phyloP scores from a whole-genome alignment of 2,113 vertebrate species.

The Melozone crissalis region DNA sequence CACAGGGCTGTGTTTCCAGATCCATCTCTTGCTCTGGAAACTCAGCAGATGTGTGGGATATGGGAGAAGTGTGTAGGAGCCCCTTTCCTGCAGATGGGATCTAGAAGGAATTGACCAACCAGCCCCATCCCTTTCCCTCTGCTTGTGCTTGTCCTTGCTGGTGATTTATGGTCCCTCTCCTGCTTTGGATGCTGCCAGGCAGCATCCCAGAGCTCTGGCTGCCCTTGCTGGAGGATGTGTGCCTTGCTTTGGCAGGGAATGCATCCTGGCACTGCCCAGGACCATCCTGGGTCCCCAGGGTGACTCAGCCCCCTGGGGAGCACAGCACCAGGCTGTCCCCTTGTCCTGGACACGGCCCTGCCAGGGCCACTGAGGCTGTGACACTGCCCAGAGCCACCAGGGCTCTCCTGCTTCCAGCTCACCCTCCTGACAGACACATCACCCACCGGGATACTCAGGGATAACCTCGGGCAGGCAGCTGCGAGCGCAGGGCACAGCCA shows the following conservation, averaged over 20 bases:
- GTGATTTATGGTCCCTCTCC: not conserved
- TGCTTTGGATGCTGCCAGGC: not conserved
- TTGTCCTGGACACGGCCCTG: not conserved
- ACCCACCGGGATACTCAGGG: fast-evolving
- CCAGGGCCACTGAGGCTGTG: not conserved
- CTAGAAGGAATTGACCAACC: not conserved
- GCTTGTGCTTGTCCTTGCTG: not conserved
- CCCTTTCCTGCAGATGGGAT: not conserved
- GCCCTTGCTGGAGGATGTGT: not conserved
- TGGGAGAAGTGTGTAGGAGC: not conserved
- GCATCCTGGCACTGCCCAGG: not conserved
- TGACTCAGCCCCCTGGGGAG: not conserved
- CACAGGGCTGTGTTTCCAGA: not conserved
- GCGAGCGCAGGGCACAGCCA: not conserved
- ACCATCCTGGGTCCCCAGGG: fast-evolving
- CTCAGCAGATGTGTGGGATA: fast-evolving
- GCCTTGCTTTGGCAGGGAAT: not conserved
- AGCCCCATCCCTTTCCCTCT: not conserved
- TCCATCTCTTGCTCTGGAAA: not conserved
- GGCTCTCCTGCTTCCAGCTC: not conserved
- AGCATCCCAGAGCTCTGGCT: not conserved
- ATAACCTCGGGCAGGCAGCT: not conserved
- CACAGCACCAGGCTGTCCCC: not conserved
- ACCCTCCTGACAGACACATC: not conserved
- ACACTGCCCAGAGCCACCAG: fast-evolving